Conservation (phyloP, 2,888 invertebrate genomes). For the Chymomyza procnemis region DNA sequence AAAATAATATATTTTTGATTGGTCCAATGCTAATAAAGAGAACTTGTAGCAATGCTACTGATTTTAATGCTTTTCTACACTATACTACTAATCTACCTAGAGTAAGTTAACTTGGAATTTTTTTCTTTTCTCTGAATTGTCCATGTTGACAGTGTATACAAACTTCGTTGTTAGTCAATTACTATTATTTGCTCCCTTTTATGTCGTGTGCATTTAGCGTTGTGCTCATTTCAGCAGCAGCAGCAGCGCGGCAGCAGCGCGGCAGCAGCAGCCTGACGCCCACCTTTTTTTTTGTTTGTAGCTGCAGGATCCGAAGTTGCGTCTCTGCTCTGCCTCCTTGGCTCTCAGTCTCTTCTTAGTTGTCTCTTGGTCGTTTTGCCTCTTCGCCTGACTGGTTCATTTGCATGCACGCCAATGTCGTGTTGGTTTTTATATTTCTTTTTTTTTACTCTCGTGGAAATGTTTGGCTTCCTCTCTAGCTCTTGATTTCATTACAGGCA, state of each 20-base stretch:
- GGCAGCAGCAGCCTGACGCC: conserved; percentile 27
- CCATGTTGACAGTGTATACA: neutral
- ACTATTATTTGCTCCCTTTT: neutral
- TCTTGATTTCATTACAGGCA: conserved; percentile 14
- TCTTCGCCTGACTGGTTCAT: conserved; percentile 47
- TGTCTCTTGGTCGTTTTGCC: conserved; percentile 11
- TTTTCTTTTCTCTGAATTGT: neutral
- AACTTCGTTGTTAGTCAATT: neutral
- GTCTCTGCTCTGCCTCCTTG: conserved; percentile 15
- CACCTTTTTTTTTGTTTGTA: conserved; percentile 25
- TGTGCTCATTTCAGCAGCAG: conserved; percentile 51
- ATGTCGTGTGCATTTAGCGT: conserved; percentile 15
- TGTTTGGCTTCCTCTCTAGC: conserved; percentile 32
- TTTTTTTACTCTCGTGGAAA: conserved; percentile 39
- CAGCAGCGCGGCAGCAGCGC: conserved; percentile 11
- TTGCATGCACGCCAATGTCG: conserved; percentile 49
- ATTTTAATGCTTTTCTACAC: no score
- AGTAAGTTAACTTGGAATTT: no score
- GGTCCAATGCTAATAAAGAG: no score
- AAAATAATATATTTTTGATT: no score
- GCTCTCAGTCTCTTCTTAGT: conserved; percentile 41
- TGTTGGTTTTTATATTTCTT: neutral
- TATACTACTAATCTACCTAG: no score
- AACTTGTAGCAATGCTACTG: no score
- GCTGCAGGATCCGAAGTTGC: neutral